Conservation (phyloP, 92 coral and sea anemone genomes). For the Metridium senile region DNA sequence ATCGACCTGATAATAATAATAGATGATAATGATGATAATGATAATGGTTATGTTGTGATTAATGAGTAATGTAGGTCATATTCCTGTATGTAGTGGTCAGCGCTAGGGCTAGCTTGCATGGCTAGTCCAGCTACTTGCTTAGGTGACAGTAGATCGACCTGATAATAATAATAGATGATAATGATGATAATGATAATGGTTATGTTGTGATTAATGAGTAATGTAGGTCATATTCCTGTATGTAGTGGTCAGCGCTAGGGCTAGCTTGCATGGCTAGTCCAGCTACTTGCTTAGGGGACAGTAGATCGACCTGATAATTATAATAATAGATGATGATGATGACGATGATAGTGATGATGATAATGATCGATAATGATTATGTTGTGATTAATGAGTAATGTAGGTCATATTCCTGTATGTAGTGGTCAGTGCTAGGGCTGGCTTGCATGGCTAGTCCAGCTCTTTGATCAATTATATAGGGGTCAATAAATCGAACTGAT, state of each 20-base stretch:
- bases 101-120: conserved; percentile 21
- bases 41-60: too few species aligned
- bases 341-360: too few species aligned
- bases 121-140: conserved; percentile 30
- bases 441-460: conserved; percentile 38
- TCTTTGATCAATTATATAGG: conserved; percentile 10
- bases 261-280: conserved; percentile 36
- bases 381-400: conserved; percentile 32
- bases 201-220: too few species aligned
- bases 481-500: conserved; percentile 16
- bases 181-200: background rate
- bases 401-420: conserved; percentile 17
- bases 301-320: conserved; percentile 25
- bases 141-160: conserved; percentile 18
- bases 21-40: background rate
- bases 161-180: background rate
- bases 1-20: conserved; percentile 23
- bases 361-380: too few species aligned
- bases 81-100: conserved; percentile 10
- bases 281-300: conserved; percentile 7
- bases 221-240: conserved; percentile 23
- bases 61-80: conserved; percentile 29
- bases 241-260: conserved; percentile 11
- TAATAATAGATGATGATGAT: background rate
- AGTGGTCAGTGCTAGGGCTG: conserved; percentile 6